phyloP scores from a whole-genome alignment of 2,888 invertebrate genomes.

The Candidula unifasciata region DNA sequence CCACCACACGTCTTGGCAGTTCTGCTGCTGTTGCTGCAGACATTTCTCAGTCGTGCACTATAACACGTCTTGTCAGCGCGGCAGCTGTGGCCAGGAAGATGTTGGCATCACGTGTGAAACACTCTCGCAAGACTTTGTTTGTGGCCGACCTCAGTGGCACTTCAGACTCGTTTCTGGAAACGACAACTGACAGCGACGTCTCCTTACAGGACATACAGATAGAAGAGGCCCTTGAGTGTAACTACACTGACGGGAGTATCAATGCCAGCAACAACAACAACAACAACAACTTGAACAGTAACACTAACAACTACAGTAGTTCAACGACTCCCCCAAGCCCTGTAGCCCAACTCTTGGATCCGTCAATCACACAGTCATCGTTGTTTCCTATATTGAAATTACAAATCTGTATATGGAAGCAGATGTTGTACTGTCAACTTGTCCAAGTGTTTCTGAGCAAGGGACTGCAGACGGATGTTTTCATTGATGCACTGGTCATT shows the following conservation, averaged over 20 bases:
- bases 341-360: too few species aligned
- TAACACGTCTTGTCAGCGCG: not conserved
- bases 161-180: not conserved
- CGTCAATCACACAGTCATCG: too few species aligned
- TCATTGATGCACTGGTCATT: too few species aligned
- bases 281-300: not conserved
- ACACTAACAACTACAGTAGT: not conserved
- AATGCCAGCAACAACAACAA: not conserved
- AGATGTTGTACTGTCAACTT: too few species aligned
- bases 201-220: not conserved
- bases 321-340: too few species aligned
- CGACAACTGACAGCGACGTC: not conserved
- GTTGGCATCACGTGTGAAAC: not conserved
- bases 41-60: not conserved
- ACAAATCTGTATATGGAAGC: too few species aligned
- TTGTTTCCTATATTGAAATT: too few species aligned
- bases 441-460: too few species aligned
- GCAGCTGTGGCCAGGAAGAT: not conserved
- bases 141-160: not conserved
- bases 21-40: not conserved
- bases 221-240: not conserved
- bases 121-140: not conserved
- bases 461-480: too few species aligned
- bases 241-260: not conserved
- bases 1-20: not conserved